phyloP scores from a whole-genome alignment of 2,888 invertebrate genomes.

The Eilema caniola region DNA sequence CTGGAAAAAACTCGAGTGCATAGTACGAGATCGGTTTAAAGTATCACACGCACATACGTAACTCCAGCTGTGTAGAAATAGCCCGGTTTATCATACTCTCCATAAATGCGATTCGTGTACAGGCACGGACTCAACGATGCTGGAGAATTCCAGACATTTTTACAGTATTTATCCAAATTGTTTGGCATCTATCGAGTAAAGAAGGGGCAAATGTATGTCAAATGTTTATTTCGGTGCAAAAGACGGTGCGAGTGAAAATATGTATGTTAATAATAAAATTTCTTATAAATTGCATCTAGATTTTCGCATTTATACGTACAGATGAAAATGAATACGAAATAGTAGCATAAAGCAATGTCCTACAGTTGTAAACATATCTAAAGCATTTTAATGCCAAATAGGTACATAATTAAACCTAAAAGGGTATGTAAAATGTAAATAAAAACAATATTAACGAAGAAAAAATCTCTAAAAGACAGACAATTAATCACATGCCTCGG shows the following conservation, averaged over 20 bases:
- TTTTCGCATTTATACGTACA: background rate
- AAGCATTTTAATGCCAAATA: slow-evolving; percentile 29
- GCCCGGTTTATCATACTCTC: slow-evolving; percentile 78
- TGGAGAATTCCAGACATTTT: slow-evolving; percentile 68
- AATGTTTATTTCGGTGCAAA: slow-evolving; percentile 16
- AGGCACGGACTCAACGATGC: slow-evolving; percentile 69
- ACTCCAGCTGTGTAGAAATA: slow-evolving; percentile 70
- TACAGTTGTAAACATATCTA: slow-evolving; percentile 11
- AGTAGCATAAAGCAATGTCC: slow-evolving; percentile 20
- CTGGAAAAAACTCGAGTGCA: slow-evolving; percentile 42
- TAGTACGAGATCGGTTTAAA: slow-evolving; percentile 37
- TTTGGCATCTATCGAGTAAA: background rate
- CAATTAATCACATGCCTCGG: slow-evolving; percentile 70
- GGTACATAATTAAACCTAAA: slow-evolving; percentile 40
- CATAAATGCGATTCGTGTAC: slow-evolving; percentile 70
- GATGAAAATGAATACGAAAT: slow-evolving; percentile 11
- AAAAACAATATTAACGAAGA: slow-evolving; percentile 36
- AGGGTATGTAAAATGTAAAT: slow-evolving; percentile 40
- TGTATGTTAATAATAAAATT: slow-evolving; percentile 18
- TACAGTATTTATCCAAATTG: background rate
- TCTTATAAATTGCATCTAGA: background rate
- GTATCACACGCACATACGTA: slow-evolving; percentile 45
- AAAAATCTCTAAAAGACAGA: slow-evolving; percentile 60
- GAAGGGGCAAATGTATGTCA: background rate
- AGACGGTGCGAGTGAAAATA: slow-evolving; percentile 24